Evolutionary conservation across 2,888 invertebrate species (phyloP).

Genomic region (Blastobasis lacticolella): DNA sequence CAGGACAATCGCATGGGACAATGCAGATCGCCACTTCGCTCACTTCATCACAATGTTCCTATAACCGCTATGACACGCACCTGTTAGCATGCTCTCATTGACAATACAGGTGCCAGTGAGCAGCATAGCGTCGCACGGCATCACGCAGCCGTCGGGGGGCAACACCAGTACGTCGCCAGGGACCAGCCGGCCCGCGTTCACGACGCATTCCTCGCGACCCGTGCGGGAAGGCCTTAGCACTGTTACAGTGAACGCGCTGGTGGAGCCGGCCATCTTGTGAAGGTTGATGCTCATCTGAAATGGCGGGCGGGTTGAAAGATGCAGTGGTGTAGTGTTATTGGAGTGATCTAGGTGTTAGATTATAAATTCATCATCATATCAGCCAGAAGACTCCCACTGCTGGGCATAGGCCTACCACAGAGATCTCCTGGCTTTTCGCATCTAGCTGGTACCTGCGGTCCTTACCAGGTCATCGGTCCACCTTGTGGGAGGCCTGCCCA

Average conservation of each 20-base stretch:
- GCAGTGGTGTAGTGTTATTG: too few species aligned
- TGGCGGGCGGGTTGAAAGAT: background rate
- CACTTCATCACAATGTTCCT: too few species aligned
- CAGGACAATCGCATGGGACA: too few species aligned
- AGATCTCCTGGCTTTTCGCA: too few species aligned
- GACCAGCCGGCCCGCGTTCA: conserved; percentile 78
- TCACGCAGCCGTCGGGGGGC: conserved; percentile 84
- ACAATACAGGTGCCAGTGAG: conserved; percentile 92
- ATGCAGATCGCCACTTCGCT: too few species aligned
- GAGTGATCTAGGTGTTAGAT: too few species aligned
- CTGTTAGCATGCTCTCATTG: conserved; percentile 96
- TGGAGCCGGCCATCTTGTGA: conserved; percentile 78
- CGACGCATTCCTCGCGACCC: conserved; percentile 65
- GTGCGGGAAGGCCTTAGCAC: conserved; percentile 68
- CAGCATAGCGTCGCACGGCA: conserved; percentile 89
- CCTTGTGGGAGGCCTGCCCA: too few species aligned
- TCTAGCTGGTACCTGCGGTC: too few species aligned
- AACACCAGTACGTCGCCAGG: conserved; percentile 91
- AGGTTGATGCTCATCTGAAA: conserved; percentile 79
- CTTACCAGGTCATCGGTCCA: too few species aligned
- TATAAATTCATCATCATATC: too few species aligned
- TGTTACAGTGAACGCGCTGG: conserved; percentile 72
- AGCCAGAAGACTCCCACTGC: too few species aligned
- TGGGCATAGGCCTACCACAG: too few species aligned
- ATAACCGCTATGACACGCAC: conserved; percentile 48